Evolutionary conservation across 2,113 vertebrate genomes (phyloP).

Genomic region (Mobula hypostoma): DNA sequence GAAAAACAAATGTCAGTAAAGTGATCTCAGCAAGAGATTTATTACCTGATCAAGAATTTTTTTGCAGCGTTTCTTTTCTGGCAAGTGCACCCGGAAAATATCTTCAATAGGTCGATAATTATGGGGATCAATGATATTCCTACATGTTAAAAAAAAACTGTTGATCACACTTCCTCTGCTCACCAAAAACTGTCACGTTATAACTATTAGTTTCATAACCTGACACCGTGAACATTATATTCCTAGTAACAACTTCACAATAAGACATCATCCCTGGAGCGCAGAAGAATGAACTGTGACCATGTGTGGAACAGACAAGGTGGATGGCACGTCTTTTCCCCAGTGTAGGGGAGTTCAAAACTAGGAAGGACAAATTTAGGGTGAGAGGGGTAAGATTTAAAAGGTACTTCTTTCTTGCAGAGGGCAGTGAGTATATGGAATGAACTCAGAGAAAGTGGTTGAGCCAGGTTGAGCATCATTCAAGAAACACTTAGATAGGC

Average conservation of each 20-base stretch:
- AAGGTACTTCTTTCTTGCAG: too few species aligned
- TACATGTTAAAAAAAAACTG: conserved; percentile 44
- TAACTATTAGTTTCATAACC: neutral
- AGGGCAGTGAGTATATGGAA: too few species aligned
- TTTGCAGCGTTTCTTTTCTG: conserved; percentile 88
- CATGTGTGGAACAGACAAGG: too few species aligned
- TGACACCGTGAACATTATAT: neutral
- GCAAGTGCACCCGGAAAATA: conserved; percentile 82
- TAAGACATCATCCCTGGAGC: too few species aligned
- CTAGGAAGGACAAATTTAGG: too few species aligned
- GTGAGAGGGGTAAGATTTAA: too few species aligned
- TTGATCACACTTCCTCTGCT: neutral
- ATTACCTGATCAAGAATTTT: conserved; percentile 88
- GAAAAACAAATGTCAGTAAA: neutral
- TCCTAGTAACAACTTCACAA: neutral
- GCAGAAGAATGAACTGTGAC: too few species aligned
- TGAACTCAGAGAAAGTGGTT: too few species aligned
- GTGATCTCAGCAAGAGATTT: neutral
- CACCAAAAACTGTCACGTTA: neutral
- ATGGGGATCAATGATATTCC: conserved; percentile 92
- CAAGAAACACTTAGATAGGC: too few species aligned
- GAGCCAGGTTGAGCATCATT: too few species aligned
- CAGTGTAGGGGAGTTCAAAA: too few species aligned
- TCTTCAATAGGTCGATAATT: conserved; percentile 93
- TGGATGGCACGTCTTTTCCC: too few species aligned